Evolutionary conservation across 2,113 vertebrate genomes (phyloP).

Genomic region (Anoura caudifer): DNA sequence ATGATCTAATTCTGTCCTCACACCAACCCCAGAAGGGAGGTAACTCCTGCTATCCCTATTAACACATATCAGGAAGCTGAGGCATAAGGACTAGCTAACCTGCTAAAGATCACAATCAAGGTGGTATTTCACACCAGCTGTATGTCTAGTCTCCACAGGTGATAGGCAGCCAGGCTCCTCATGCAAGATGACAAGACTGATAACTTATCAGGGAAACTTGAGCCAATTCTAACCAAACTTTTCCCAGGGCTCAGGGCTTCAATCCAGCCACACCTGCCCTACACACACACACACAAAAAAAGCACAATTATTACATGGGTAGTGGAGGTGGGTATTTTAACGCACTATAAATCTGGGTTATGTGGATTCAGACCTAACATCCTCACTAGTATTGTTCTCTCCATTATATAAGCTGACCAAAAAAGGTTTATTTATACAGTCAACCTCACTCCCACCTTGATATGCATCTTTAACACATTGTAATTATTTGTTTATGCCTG

Average conservation of each 20-base stretch:
- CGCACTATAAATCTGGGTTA: neutral
- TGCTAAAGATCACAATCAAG: neutral
- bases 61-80: neutral
- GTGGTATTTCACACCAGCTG: neutral
- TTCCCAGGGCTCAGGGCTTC: neutral
- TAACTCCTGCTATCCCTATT: neutral
- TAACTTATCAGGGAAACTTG: neutral
- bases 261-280: neutral
- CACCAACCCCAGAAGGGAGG: neutral
- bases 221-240: neutral
- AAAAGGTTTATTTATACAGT: neutral
- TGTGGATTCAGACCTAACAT: neutral
- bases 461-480: neutral
- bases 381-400: neutral
- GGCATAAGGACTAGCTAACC: neutral
- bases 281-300: neutral
- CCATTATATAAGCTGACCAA: neutral
- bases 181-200: neutral
- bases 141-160: neutral
- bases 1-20: neutral
- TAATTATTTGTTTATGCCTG: slow-evolving; percentile 12
- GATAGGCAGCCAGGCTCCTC: neutral
- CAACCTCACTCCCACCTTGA: neutral
- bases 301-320: neutral
- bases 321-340: neutral